Evolutionary conservation across 2,888 invertebrate genomes (phyloP).

Genomic region (Cheiracanthium punctorium): DNA sequence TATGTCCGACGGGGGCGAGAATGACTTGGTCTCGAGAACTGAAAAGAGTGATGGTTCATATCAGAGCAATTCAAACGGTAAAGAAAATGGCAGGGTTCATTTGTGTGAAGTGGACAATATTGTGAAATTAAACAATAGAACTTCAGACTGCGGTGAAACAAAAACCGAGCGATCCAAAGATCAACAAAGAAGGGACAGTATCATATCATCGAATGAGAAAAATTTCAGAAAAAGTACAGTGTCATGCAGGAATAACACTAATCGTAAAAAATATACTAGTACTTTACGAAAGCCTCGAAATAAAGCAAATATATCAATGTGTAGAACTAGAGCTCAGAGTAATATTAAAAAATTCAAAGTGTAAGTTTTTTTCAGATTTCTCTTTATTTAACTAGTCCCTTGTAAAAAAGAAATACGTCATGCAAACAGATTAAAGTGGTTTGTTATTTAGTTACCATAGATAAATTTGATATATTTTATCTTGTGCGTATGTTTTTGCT

Average conservation of each 20-base stretch:
- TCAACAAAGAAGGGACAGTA: constrained; percentile 23
- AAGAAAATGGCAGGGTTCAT: constrained; percentile 56
- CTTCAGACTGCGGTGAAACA: constrained; percentile 35
- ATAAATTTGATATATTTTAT: too few species aligned
- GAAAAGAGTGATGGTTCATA: not conserved
- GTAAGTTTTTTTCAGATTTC: too few species aligned
- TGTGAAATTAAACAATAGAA: constrained; percentile 44
- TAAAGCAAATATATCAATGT: constrained; percentile 3
- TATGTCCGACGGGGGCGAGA: not conserved
- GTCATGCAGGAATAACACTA: constrained; percentile 4
- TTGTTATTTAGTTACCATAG: too few species aligned
- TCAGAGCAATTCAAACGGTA: constrained; percentile 7
- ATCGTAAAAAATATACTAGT: not conserved
- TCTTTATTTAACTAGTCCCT: too few species aligned
- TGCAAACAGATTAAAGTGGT: too few species aligned
- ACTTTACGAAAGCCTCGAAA: constrained; percentile 10
- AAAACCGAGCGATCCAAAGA: constrained; percentile 1
- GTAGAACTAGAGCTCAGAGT: constrained; percentile 53
- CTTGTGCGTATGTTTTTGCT: too few species aligned
- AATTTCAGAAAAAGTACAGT: constrained; percentile 45
- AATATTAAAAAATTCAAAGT: constrained; percentile 56
- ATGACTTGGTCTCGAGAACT: not conserved
- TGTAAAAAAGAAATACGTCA: too few species aligned
- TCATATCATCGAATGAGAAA: constrained; percentile 27
- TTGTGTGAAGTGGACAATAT: constrained; percentile 61